Evolutionary conservation across 2,797 vertebrate species (phyloP).

Genomic region (Parauchenoglanis ngamensis): DNA sequence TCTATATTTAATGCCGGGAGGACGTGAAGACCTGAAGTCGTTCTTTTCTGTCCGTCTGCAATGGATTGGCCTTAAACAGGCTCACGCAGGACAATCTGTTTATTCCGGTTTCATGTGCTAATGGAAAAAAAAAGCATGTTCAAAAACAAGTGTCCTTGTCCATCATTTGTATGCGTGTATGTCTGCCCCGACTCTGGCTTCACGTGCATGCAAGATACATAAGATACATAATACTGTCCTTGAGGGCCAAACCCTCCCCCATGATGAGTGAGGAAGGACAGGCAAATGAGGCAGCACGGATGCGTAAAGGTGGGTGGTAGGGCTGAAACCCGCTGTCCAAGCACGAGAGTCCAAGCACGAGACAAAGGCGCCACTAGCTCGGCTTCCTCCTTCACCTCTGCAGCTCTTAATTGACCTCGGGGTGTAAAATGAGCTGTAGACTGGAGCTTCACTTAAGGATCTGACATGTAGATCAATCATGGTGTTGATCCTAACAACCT

Average conservation of each 20-base stretch:
- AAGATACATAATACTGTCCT: conserved; percentile 34
- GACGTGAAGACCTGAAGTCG: conserved; percentile 25
- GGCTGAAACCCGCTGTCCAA: conserved; percentile 2
- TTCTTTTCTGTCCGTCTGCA: conserved; percentile 49
- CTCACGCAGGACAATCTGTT: conserved; percentile 44
- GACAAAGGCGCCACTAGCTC: conserved; percentile 23
- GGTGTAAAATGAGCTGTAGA: conserved; percentile 60
- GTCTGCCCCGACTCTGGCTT: background rate
- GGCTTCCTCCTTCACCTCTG: conserved; percentile 45
- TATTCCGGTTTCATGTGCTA: conserved; percentile 17
- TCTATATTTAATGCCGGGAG: conserved; percentile 63
- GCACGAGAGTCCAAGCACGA: conserved; percentile 9
- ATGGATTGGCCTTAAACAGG: conserved; percentile 54
- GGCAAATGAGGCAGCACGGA: conserved; percentile 44
- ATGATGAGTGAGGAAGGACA: conserved; percentile 43
- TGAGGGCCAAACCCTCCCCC: conserved; percentile 50
- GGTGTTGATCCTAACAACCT: conserved; percentile 70
- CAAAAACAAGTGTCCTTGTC: background rate
- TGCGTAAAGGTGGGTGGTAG: conserved; percentile 35
- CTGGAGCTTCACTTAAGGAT: conserved; percentile 65
- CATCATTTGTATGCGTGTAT: conserved; percentile 1
- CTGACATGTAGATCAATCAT: conserved; percentile 77
- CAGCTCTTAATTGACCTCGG: conserved; percentile 66
- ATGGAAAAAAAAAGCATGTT: conserved; percentile 35
- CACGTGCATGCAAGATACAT: background rate